Evolutionary conservation across 1,140 invertebrate species (phyloP).

Genomic region (Scaptomyza graminum): DNA sequence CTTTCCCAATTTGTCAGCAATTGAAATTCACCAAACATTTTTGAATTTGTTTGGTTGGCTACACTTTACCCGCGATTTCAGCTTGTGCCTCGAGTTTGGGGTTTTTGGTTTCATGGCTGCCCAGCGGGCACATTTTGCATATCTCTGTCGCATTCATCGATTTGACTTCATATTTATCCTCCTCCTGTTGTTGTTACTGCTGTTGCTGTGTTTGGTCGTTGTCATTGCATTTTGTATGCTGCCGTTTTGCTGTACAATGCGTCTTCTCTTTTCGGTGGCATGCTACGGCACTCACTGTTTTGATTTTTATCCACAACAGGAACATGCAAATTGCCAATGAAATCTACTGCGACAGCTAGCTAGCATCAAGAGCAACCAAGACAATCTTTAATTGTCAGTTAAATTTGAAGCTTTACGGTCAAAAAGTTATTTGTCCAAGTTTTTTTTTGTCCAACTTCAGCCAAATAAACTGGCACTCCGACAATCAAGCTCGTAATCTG

Average conservation of each 20-base stretch:
- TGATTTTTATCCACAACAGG: constrained; percentile 80
- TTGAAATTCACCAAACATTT: constrained; percentile 82
- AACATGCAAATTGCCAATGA: constrained; percentile 74
- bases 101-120: constrained; percentile 45
- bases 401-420: constrained; percentile 26
- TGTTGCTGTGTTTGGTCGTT: constrained; percentile 22
- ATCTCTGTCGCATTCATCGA: constrained; percentile 52
- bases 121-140: constrained; percentile 80
- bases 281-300: constrained; percentile 67
- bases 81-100: constrained; percentile 29
- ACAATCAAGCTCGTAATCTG: too few relatives aligned
- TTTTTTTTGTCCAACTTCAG: constrained; percentile 33
- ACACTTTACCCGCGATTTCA: constrained; percentile 60
- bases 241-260: constrained; percentile 20
- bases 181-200: background rate
- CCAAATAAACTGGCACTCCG: too few relatives aligned
- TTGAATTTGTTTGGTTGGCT: constrained; percentile 80
- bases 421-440: constrained; percentile 47
- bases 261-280: constrained; percentile 16
- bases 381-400: constrained; percentile 51
- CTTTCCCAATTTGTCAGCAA: constrained; percentile 75
- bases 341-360: constrained; percentile 17
- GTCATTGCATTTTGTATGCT: constrained; percentile 51
- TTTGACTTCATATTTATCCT: constrained; percentile 30
- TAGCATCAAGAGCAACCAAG: constrained; percentile 31